Base-by-base conservation (phyloP, 2,113 vertebrate species). In the Petaurus breviceps region DNA sequence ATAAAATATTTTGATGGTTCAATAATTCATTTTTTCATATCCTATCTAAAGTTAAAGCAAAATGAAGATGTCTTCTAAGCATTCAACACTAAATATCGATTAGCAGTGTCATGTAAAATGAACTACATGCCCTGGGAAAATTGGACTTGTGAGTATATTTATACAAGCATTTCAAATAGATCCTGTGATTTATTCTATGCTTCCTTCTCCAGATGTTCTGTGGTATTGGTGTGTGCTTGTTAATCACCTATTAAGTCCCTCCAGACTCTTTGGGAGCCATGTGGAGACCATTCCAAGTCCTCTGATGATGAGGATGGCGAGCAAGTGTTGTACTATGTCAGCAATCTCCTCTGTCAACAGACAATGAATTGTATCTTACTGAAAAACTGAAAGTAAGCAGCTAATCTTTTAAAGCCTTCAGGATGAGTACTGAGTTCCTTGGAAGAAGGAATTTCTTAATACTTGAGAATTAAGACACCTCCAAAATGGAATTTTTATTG, bases 391-490 rank as follows among this genome's bases (percentile, higher is more conserved):
- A 94, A 94, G 68, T 68, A 77, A 49, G 5, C 22, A 91, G 26
- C 54, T 93, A 52, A 19, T 89, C 84, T 92, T 94, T 93, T 93
- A 12, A n/a, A 90, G 54, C 37, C 51, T 77, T 55, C 2, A 95
- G 53, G 49, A 91, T 24, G 37, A 43, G n/a, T n/a, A 43, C 37
- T 23, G n/a, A 84, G 19, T 84, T 84, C n/a, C 43, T n/a, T 84
- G n/a, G n/a, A 84, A 84, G 68, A 77, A 77, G 19, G 43, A 43
- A 43, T 84, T 43, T 84, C 19, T 22, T 84, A 84, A 43, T 23
- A 84, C 19, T 7, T 43, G 6, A 23, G n/a, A 43, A 43, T 84
- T 43, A 84, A 84, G 43, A 43, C 2, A 84, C 26, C 19, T 2
- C 16, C 19, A 22, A 84, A 84, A 84, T 84, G n/a, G 68, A 23